Evolutionary conservation across 2,888 invertebrate genomes (phyloP), one percentile per base, ranked within the genome.

Genomic region (Deladenus siricidicola): DNA sequence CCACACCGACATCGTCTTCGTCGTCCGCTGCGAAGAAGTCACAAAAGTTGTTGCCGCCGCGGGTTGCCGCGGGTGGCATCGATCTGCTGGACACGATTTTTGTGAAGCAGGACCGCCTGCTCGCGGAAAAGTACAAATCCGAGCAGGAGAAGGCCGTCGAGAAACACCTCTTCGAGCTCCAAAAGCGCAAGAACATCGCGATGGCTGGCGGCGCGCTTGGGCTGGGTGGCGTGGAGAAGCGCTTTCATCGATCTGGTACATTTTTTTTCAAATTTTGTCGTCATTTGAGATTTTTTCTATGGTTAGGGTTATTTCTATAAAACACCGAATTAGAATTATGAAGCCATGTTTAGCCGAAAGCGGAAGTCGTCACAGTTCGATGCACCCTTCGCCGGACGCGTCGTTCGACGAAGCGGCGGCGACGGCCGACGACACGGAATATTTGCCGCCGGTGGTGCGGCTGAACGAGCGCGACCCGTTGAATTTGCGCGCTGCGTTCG

Each of bases 31-130:
- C 29, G 50, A 21, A 50, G 50, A 26, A 21, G 29, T 28, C 26
- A 4, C 24, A 23, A 6, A 45, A 24, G 23, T 17, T 17, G 17
- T 6, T 45, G 47, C 3, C 17, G 6, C 47, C 47, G 10, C 23
- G 24, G 47, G 24, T 24, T 10, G 47, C 24, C 4, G 17, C 47
- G n/a, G n/a, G 30, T n/a, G 53, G 53, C 4, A 53, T 53, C 39
- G 70, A 69, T 48, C 47, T 69, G 19, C 52, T 69, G 53, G 69
- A 69, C 51, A 58, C 58, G 17, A 69, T 69, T 30, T 28, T 69
- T 26, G 49, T 43, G 21, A 61, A 57, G 29, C 69, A 69, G 45
- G 54, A 66, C n/a, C 53, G 48, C n/a, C 23, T 68, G 26, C 24
- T 69, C 34, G 47, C 58, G 24, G 56, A 58, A 10, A 61, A 56